Base-by-base conservation (phyloP, 2,113 vertebrate species). In the Eira barbara region DNA sequence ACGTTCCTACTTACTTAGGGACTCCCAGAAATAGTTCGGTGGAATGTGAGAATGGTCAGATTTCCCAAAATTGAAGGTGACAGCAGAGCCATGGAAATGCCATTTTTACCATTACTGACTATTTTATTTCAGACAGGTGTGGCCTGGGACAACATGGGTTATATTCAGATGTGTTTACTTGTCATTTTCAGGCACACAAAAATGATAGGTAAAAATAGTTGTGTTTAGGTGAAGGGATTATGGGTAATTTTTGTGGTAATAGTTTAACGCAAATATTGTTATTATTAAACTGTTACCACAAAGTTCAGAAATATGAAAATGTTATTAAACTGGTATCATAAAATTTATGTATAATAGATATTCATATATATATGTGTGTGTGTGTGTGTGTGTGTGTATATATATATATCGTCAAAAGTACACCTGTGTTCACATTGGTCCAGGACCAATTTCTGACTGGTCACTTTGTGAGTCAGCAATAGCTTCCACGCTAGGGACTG, bases 181-280 rank as follows among this genome's bases (percentile, higher is more conserved):
- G 90, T 82, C 47, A 87, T 81, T 83, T 96, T 85, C 63, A 95
- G 89, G 83, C 49, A 88, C 83, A 67, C 12, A 69, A 78, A 61
- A 95, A 94, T 59, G 63, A 73, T 17, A 93, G 42, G 89, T 94
- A 82, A 96, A 98, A 96, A 97, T 97, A 89, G 49, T 67, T 94
- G 82, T 59, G 57, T 78, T 94, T 96, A 61, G 80, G 90, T 95
- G 52, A 96, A 80, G 18, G 36, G 27, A 18, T 87, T 96, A 92
- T 78, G 36, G 59, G 76, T 89, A 95, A 93, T 91, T 57, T 97
- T 89, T 94, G 59, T 90, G 80, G 78, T 74, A 84, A 96, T 61
- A 61, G 13, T 69, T 95, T 74, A 95, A 78, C 31, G 73, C 31
- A 92, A 91, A 49, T 87, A 69, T 29, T 69, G 21, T 93, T 85